phyloP scores from a whole-genome alignment of 2,888 invertebrate genomes.

The Oegoconia quadripuncta region DNA sequence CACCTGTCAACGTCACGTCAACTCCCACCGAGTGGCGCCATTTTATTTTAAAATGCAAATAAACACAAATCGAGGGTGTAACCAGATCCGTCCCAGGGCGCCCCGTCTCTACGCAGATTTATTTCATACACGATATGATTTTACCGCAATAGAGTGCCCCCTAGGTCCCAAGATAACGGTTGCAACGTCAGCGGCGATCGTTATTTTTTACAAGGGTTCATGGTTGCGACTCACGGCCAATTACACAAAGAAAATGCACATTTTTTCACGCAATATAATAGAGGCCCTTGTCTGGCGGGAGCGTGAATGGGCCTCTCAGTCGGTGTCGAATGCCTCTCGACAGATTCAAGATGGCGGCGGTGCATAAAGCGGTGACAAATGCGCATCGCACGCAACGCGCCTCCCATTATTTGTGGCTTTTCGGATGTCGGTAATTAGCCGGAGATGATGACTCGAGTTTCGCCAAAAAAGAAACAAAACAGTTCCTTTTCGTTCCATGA shows the following conservation, averaged over 20 bases:
- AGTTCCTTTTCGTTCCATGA: not conserved
- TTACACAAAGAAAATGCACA: conserved; percentile 58
- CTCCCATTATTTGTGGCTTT: conserved; percentile 18
- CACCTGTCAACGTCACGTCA: conserved; percentile 70
- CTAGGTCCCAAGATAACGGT: conserved; percentile 35
- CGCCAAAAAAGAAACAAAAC: conserved; percentile 8
- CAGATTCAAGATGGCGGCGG: conserved; percentile 54
- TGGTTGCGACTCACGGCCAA: no score
- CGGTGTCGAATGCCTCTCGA: conserved; percentile 62
- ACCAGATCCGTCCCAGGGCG: conserved; percentile 59
- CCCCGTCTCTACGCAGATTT: conserved; percentile 61
- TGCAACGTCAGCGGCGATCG: conserved; percentile 32
- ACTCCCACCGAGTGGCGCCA: conserved; percentile 54
- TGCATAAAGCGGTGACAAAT: conserved; percentile 53
- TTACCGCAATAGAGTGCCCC: conserved; percentile 62
- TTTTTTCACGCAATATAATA: conserved; percentile 45
- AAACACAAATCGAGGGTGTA: conserved; percentile 69
- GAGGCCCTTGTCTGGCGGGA: conserved; percentile 49
- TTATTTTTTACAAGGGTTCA: conserved; percentile 42
- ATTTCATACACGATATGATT: conserved; percentile 73
- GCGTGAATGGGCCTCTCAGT: conserved; percentile 61
- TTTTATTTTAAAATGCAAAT: conserved; percentile 72
- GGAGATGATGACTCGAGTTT: conserved; percentile 27
- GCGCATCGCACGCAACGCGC: conserved; percentile 36
- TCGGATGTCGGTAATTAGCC: conserved; percentile 27